phyloP scores from a whole-genome alignment of 2,888 invertebrate species.

The Lepidonotus clava region DNA sequence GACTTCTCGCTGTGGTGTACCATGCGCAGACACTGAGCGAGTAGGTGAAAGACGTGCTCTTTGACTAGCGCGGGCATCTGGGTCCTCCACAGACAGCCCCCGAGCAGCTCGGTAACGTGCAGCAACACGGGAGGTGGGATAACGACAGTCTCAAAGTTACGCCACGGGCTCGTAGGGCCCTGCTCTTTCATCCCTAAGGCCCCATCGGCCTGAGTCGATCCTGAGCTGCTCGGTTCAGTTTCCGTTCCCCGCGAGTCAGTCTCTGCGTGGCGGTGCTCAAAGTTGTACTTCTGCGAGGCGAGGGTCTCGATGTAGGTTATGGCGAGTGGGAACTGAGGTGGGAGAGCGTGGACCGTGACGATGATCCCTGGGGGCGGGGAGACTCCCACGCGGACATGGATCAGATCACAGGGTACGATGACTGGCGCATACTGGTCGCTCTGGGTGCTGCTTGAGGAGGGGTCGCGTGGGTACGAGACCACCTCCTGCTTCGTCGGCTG shows the following conservation, averaged over 20 bases:
- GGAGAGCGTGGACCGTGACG: conserved; percentile 79
- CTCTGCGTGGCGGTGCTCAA: conserved; percentile 47
- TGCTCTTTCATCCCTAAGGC: conserved; percentile 43
- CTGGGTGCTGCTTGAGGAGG: conserved; percentile 71
- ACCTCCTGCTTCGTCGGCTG: conserved; percentile 77
- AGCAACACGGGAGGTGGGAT: conserved; percentile 74
- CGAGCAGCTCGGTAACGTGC: conserved; percentile 76
- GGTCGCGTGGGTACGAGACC: conserved; percentile 77
- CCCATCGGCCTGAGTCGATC: not conserved
- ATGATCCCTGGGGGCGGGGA: conserved; percentile 75
- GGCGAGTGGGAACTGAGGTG: conserved; percentile 79
- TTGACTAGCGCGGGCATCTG: conserved; percentile 77
- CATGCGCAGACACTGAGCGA: conserved; percentile 77
- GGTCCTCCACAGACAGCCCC: conserved; percentile 75
- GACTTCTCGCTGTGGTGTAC: conserved; percentile 72
- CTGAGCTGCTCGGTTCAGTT: not conserved
- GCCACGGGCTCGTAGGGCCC: conserved; percentile 65
- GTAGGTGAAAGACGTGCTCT: conserved; percentile 77
- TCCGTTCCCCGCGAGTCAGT: not conserved
- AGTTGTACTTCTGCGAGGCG: conserved; percentile 71
- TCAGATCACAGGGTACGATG: conserved; percentile 76
- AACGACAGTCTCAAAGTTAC: conserved; percentile 74
- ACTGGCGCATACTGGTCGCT: conserved; percentile 77
- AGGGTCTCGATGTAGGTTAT: conserved; percentile 79
- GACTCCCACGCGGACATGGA: conserved; percentile 77